Evolutionary conservation across 2,797 vertebrate genomes (phyloP).

Genomic region (Pampus argenteus): DNA sequence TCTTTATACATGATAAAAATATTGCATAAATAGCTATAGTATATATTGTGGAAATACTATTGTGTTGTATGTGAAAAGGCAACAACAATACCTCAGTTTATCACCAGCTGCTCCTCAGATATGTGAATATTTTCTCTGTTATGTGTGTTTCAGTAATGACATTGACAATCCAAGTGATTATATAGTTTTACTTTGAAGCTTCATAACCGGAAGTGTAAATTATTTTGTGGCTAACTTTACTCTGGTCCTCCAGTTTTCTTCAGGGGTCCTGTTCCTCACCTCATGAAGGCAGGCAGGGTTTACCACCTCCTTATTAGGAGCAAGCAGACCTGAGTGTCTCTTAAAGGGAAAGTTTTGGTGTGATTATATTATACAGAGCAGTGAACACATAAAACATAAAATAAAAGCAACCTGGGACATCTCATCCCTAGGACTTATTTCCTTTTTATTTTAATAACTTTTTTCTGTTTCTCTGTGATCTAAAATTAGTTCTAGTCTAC

Average conservation of each 20-base stretch:
- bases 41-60: rapidly evolving
- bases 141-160: too few species aligned
- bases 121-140: neutral
- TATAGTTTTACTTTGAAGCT: constrained; percentile 55
- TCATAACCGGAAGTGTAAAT: rapidly evolving
- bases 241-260: constrained; percentile 29
- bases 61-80: neutral
- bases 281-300: constrained; percentile 52
- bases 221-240: neutral
- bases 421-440: too few species aligned
- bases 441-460: too few species aligned
- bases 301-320: constrained; percentile 69
- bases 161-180: rapidly evolving
- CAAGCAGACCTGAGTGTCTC: constrained; percentile 41
- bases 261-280: constrained; percentile 29
- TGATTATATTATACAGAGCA: too few species aligned
- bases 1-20: neutral
- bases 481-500: too few species aligned
- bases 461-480: too few species aligned
- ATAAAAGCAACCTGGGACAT: too few species aligned
- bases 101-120: neutral
- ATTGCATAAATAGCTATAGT: neutral
- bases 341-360: constrained; percentile 52
- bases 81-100: neutral
- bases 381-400: too few species aligned